These are phyloP conservation scores for Drosophila testacea DNA, from an alignment of 2,888 invertebrate genomes.

Conservation along the genomic window DNA sequence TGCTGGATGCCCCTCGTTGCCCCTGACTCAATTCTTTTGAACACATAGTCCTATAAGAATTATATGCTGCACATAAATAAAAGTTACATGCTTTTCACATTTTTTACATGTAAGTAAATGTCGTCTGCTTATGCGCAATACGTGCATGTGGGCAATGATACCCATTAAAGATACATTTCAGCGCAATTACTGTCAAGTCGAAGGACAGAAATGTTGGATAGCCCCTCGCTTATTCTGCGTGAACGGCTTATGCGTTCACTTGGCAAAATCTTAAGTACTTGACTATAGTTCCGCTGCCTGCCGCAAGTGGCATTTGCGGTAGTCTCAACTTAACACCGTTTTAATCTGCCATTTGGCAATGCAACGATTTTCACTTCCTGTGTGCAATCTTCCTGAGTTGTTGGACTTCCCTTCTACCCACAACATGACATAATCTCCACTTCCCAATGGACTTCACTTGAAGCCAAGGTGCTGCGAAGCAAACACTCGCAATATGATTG, in stretches of 20 bases:
- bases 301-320: conserved; percentile 53
- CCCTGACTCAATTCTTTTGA: conserved; percentile 42
- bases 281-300: conserved; percentile 20
- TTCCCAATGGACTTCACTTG: conserved; percentile 35
- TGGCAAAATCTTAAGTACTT: conserved; percentile 50
- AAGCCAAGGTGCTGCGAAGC: conserved; percentile 61
- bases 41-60: conserved; percentile 29
- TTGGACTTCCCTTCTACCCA: neutral
- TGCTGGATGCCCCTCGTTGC: conserved; percentile 15
- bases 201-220: neutral
- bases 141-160: neutral
- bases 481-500: conserved; percentile 71
- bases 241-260: conserved; percentile 47
- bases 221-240: conserved; percentile 15
- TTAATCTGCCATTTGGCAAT: conserved; percentile 78
- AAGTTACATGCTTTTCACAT: conserved; percentile 51
- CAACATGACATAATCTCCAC: conserved; percentile 11
- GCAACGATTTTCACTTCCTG: conserved; percentile 55
- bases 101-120: conserved; percentile 48
- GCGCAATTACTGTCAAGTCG: conserved; percentile 45
- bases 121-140: conserved; percentile 21
- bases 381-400: conserved; percentile 4
- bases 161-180: conserved; percentile 27
- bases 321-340: conserved; percentile 70
- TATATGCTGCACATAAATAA: conserved; percentile 42